Conservation (phyloP, 2,888 invertebrate species). For the Seira ritae region DNA sequence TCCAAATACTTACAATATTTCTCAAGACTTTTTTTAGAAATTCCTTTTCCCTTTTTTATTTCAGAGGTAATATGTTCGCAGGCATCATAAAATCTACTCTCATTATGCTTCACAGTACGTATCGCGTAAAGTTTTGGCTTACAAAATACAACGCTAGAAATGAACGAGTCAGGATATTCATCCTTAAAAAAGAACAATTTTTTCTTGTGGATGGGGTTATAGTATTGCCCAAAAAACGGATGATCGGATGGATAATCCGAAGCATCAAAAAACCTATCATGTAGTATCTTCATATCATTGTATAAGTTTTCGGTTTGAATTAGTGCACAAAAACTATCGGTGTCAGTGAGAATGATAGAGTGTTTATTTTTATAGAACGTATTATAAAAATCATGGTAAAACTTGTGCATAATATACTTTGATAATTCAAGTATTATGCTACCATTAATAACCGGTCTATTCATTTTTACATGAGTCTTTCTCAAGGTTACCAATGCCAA, state of each 20-base stretch:
- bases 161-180: neutral
- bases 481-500: neutral
- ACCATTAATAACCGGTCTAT: slow-evolving; percentile 11
- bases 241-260: neutral
- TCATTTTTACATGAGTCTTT: neutral
- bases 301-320: slow-evolving; percentile 6
- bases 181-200: neutral
- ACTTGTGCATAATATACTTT: slow-evolving; percentile 9
- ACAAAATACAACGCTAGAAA: neutral
- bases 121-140: neutral
- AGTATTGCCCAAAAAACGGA: neutral
- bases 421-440: neutral
- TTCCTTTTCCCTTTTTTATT: slow-evolving; percentile 10
- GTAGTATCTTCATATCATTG: neutral
- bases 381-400: slow-evolving; percentile 2
- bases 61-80: neutral
- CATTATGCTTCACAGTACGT: neutral
- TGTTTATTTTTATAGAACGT: neutral
- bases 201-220: neutral
- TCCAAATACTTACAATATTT: neutral
- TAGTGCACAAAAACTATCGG: neutral
- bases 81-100: neutral
- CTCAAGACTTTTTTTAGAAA: neutral
- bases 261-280: slow-evolving; percentile 4
- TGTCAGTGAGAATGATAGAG: neutral